These are phyloP conservation scores for Drosophila sturtevanti DNA, from an alignment of 1,140 invertebrate species.

Conservation along the genomic window DNA sequence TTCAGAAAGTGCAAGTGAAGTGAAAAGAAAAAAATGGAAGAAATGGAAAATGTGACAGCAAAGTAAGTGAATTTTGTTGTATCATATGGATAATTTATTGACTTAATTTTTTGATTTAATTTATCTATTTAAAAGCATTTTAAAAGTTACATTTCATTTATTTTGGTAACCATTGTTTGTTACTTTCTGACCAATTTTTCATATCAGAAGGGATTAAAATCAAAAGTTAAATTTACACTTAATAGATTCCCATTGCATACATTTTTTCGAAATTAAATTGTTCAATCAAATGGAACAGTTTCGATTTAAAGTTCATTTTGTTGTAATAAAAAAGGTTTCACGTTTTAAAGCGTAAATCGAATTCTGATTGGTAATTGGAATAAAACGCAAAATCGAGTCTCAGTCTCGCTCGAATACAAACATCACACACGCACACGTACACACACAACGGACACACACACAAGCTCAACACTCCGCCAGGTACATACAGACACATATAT, in stretches of 20 bases:
- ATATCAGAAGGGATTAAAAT: neutral
- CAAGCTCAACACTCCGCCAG: slow-evolving; percentile 16
- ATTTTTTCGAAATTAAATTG: neutral
- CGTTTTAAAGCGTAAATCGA: slow-evolving; percentile 66
- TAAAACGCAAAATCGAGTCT: slow-evolving; percentile 43
- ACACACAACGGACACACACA: neutral
- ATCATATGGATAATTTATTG: no score
- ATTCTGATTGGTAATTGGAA: slow-evolving; percentile 75
- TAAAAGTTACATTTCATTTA: no score
- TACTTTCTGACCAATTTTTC: no score
- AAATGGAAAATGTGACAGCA: no score
- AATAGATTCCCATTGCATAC: neutral
- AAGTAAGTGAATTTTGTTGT: no score
- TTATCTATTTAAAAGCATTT: no score
- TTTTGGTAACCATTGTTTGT: no score
- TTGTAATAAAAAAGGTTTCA: slow-evolving; percentile 13
- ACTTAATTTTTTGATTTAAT: no score
- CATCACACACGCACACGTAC: slow-evolving; percentile 14
- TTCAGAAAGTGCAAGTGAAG: no score
- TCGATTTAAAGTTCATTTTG: slow-evolving; percentile 5
- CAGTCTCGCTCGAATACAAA: slow-evolving; percentile 19
- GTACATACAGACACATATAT: slow-evolving; percentile 17
- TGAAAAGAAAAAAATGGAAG: no score
- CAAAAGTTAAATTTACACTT: slow-evolving; percentile 5
- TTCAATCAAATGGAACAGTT: neutral